Evolutionary conservation across 2,797 vertebrate genomes (phyloP).

Genomic region (Urophycis tenuis): DNA sequence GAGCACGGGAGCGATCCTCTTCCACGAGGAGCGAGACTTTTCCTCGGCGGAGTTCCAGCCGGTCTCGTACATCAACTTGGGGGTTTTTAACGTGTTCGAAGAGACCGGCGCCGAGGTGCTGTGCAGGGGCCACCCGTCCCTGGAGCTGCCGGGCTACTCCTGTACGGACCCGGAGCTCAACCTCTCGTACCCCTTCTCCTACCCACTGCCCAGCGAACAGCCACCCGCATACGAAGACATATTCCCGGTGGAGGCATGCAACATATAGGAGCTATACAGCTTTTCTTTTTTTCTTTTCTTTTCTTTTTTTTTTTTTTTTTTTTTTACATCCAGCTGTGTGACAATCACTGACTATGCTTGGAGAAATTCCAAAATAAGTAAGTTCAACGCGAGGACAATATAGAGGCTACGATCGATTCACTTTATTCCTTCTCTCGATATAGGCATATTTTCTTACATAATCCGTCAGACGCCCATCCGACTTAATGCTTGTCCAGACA

Average conservation of each 20-base stretch:
- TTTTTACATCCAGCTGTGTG: conserved; percentile 55
- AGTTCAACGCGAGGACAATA: conserved; percentile 22
- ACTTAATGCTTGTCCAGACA: conserved; percentile 25
- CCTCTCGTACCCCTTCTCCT: conserved; percentile 85
- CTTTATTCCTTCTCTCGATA: conserved; percentile 19
- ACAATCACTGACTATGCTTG: conserved; percentile 65
- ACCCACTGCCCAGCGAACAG: conserved; percentile 77
- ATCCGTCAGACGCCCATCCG: conserved; percentile 30
- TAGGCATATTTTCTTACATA: conserved; percentile 28
- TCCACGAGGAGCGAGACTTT: conserved; percentile 80
- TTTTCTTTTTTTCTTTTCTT: too few relatives aligned
- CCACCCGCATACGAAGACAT: conserved; percentile 87
- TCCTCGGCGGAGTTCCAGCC: conserved; percentile 73
- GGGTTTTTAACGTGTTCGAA: conserved; percentile 75
- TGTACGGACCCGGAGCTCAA: conserved; percentile 84
- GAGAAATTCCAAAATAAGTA: conserved; percentile 10
- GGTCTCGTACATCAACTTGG: conserved; percentile 90
- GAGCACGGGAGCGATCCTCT: conserved; percentile 74
- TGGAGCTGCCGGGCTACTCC: conserved; percentile 90
- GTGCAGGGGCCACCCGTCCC: conserved; percentile 85
- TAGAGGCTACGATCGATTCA: not conserved
- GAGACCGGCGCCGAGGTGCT: conserved; percentile 85
- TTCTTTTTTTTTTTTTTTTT: too few relatives aligned
- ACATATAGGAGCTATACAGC: conserved; percentile 67
- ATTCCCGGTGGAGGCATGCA: conserved; percentile 76